Evolutionary conservation across 2,797 vertebrate genomes (phyloP).

Genomic region (Alcedo atthis): DNA sequence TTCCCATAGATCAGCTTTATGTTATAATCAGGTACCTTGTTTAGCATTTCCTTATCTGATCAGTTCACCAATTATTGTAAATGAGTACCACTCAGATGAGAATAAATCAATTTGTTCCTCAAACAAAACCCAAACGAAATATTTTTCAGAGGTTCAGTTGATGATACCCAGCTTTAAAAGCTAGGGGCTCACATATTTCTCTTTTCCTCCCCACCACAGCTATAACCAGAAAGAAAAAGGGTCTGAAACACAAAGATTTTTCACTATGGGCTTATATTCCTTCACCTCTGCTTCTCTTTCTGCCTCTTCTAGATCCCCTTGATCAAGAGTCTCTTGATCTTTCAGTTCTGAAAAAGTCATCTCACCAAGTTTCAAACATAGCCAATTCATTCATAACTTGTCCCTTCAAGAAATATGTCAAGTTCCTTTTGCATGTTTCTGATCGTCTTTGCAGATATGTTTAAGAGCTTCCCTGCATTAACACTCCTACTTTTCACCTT

Average conservation of each 20-base stretch:
- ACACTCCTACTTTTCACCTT: not conserved
- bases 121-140: not conserved
- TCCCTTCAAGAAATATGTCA: not conserved
- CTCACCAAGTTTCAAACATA: slow-evolving; percentile 11
- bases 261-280: not conserved
- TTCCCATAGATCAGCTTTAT: not conserved
- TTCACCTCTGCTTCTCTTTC: slow-evolving; percentile 20
- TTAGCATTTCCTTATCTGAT: not conserved
- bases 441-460: not conserved
- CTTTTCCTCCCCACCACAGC: not conserved
- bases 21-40: not conserved
- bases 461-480: not conserved
- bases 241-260: not conserved
- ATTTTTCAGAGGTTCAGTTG: not conserved
- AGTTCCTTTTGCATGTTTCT: slow-evolving; percentile 15
- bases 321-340: slow-evolving; percentile 52
- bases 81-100: not conserved
- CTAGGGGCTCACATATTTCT: not conserved
- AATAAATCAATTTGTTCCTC: not conserved
- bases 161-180: not conserved
- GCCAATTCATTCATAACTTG: not conserved
- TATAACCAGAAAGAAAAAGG: not conserved
- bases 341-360: slow-evolving; percentile 11
- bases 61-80: not conserved
- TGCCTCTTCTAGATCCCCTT: slow-evolving; percentile 2